Evolutionary conservation across 92 coral and sea anemone species (phyloP).

Genomic region (Bergia puertoricense): DNA sequence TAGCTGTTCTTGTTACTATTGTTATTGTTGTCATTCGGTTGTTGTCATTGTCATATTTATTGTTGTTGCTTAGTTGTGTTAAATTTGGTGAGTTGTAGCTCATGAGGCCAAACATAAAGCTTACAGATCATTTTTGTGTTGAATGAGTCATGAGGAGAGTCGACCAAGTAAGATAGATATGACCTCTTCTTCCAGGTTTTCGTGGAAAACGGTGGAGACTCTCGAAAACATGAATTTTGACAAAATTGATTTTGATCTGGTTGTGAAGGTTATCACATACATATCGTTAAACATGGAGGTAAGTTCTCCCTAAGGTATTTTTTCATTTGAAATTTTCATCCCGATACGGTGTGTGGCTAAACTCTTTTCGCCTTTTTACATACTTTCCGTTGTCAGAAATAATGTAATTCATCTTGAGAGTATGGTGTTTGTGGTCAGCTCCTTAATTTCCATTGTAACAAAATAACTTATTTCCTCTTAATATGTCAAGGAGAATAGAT

Average conservation of each 20-base stretch:
- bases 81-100: no score
- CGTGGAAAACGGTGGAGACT: slow-evolving; percentile 60
- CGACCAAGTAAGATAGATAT: background rate
- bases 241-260: slow-evolving; percentile 74
- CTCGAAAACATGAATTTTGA: slow-evolving; percentile 83
- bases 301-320: background rate
- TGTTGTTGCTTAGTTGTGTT: no score
- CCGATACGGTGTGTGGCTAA: background rate
- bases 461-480: no score
- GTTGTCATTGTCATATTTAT: no score
- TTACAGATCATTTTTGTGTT: no score
- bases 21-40: no score
- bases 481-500: no score
- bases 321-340: no score
- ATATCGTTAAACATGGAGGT: slow-evolving; percentile 87
- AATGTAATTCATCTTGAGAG: no score
- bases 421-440: background rate
- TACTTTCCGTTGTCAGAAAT: background rate
- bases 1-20: no score
- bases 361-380: background rate
- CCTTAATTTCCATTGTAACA: no score
- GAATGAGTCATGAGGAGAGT: background rate
- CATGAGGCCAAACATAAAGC: no score
- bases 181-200: slow-evolving; percentile 53
- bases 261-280: slow-evolving; percentile 77